Conservation (phyloP, 2,797 vertebrate species). For the Amblyraja radiata region DNA sequence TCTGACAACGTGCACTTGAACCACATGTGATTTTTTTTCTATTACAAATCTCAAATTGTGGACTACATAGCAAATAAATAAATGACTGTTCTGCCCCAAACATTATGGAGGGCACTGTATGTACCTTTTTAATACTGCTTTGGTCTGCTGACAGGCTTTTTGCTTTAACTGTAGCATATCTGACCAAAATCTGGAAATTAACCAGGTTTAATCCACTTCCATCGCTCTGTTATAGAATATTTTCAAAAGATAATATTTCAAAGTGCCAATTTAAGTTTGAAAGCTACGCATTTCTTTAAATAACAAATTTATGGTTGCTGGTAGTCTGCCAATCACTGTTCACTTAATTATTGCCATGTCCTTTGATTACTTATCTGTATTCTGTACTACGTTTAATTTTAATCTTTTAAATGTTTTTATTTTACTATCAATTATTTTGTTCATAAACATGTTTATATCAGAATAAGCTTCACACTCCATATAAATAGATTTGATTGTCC, state of each 20-base stretch:
- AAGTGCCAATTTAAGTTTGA: neutral
- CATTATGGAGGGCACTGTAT: neutral
- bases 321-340: neutral
- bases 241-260: neutral
- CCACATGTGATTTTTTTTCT: no score
- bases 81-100: no score
- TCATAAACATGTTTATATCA: neutral
- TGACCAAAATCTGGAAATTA: constrained; percentile 19
- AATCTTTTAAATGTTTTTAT: neutral
- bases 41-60: no score
- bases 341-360: neutral
- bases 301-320: constrained; percentile 23
- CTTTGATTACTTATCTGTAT: neutral
- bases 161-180: constrained; percentile 21
- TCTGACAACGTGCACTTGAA: no score
- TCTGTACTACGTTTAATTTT: neutral
- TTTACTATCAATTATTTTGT: neutral
- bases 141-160: constrained; percentile 33
- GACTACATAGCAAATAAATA: no score
- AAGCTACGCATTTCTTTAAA: neutral
- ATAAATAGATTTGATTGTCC: neutral
- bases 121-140: constrained; percentile 32
- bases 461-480: neutral
- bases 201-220: constrained; percentile 24
- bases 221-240: neutral